These are phyloP conservation scores for Virgularia gustaviana DNA, from an alignment of 92 coral and sea anemone genomes.

Conservation along the genomic window DNA sequence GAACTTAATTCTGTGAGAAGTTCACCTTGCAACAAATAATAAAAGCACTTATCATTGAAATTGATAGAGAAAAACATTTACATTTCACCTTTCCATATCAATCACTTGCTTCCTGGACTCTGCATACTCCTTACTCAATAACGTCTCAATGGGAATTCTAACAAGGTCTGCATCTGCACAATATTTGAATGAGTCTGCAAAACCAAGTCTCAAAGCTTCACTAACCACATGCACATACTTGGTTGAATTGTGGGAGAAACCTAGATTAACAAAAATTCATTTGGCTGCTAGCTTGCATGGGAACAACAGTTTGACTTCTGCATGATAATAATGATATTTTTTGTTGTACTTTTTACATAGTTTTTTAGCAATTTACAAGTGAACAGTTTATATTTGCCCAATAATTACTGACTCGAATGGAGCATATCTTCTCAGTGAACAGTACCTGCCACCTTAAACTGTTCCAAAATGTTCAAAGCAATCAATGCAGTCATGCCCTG, in stretches of 20 bases:
- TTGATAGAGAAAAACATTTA: neutral
- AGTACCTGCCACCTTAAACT: conserved; percentile 72
- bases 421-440: neutral
- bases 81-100: conserved; percentile 65
- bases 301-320: too few species aligned
- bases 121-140: conserved; percentile 73
- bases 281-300: too few species aligned
- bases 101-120: conserved; percentile 56
- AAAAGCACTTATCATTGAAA: too few species aligned
- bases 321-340: too few species aligned
- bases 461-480: conserved; percentile 84
- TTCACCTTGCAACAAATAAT: too few species aligned
- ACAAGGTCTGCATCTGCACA: conserved; percentile 78
- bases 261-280: conserved; percentile 22
- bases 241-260: conserved; percentile 74
- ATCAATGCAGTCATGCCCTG: conserved; percentile 87
- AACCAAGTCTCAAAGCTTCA: conserved; percentile 75
- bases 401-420: neutral
- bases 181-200: conserved; percentile 88
- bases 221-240: conserved; percentile 71
- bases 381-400: too few species aligned
- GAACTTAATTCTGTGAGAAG: too few species aligned
- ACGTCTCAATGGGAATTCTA: conserved; percentile 62
- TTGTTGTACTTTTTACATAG: too few species aligned
- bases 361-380: too few species aligned